Conservation (phyloP, 2,113 vertebrate species). For the Lates calcarifer region DNA sequence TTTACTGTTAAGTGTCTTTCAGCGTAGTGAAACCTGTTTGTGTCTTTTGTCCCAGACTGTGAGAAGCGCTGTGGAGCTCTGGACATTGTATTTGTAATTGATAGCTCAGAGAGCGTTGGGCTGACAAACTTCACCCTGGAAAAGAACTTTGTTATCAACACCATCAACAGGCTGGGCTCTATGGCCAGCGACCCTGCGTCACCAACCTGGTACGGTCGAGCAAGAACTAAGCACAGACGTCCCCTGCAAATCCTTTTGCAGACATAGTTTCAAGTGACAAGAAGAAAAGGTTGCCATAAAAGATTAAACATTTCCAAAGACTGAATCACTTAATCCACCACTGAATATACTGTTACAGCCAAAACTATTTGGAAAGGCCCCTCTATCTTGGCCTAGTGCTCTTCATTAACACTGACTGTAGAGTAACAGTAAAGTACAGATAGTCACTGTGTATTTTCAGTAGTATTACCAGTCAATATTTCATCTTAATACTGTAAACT, state of each 20-base stretch:
- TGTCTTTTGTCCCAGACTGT: conserved; percentile 85
- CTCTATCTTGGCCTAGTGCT: background rate
- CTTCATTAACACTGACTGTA: background rate
- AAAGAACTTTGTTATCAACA: conserved; percentile 97
- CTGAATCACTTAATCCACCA: conserved; percentile 21
- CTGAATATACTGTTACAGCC: background rate
- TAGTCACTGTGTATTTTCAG: background rate
- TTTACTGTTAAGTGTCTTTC: background rate
- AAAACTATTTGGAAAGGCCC: background rate
- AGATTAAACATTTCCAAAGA: conserved; percentile 25
- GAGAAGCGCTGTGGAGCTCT: conserved; percentile 95
- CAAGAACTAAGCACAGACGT: background rate
- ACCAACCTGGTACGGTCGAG: conserved; percentile 82
- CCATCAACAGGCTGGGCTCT: conserved; percentile 93
- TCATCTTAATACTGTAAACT: background rate
- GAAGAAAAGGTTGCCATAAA: conserved; percentile 1
- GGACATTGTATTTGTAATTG: conserved; percentile 98
- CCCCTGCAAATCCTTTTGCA: conserved; percentile 15
- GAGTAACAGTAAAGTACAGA: background rate
- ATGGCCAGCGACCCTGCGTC: conserved; percentile 93
- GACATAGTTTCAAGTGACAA: conserved; percentile 27
- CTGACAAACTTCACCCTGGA: conserved; percentile 97
- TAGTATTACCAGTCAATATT: background rate
- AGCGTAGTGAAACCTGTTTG: conserved; percentile 4
- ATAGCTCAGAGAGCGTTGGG: conserved; percentile 98